A percentile compares a stretch with the other conserved stretches of the same genome.
Conservation (phyloP, 2,113 vertebrate species). For the Phoxinus phoxinus region DNA sequence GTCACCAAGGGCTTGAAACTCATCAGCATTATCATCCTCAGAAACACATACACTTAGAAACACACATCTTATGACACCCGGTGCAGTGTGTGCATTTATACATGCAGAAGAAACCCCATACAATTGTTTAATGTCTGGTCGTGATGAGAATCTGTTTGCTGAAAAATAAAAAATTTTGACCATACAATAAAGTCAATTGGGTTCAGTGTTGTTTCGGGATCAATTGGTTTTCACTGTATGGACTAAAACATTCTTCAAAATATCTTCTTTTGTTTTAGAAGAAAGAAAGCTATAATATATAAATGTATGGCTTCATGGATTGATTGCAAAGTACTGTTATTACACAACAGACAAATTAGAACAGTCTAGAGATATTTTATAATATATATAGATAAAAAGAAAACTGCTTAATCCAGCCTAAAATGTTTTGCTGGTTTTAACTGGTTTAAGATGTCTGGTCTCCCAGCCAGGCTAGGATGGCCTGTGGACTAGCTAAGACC, state of each 20-base stretch:
- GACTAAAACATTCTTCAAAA: not conserved
- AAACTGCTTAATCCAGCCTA: not conserved
- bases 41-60: not conserved
- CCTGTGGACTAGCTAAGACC: too few species aligned
- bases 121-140: not conserved
- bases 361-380: not conserved
- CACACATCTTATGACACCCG: not conserved
- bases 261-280: not conserved
- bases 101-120: not conserved
- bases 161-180: too few species aligned
- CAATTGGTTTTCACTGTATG: not conserved
- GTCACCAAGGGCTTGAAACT: not conserved
- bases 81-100: not conserved
- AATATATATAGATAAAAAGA: not conserved
- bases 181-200: not conserved
- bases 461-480: too few species aligned
- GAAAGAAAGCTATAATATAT: not conserved
- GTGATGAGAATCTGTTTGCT: not conserved
- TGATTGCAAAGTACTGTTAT: not conserved
- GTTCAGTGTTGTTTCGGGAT: not conserved
- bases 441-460: not conserved
- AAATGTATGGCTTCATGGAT: not conserved
- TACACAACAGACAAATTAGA: not conserved
- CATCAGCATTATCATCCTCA: slow-evolving; percentile 31
- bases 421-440: not conserved